Percentiles rank a stretch among this genome's conserved stretches.
These are phyloP conservation scores for Gobius niger DNA, from an alignment of 2,113 vertebrate genomes.

Conservation along the genomic window DNA sequence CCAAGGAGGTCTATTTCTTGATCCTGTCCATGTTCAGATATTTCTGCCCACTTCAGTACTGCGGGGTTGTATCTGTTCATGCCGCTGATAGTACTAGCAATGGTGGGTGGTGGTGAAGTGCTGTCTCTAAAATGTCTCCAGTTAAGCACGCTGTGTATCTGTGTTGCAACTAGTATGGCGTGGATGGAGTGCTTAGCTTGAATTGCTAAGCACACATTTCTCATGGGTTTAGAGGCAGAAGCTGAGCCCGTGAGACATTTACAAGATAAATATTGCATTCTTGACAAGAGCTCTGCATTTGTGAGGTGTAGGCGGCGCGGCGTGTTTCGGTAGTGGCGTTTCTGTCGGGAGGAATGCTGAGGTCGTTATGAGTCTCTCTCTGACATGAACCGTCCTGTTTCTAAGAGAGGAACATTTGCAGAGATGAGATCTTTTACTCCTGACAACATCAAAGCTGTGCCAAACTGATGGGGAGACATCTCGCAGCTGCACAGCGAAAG, in stretches of 20 bases:
- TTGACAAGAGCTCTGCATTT: slow-evolving; percentile 63
- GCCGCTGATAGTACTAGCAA: slow-evolving; percentile 36
- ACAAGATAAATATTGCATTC: slow-evolving; percentile 73
- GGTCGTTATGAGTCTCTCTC: slow-evolving; percentile 50
- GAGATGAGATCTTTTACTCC: slow-evolving; percentile 42
- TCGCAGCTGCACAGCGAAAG: neutral
- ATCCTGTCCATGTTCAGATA: slow-evolving; percentile 54
- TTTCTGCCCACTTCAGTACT: slow-evolving; percentile 55
- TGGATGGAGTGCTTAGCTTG: slow-evolving; percentile 46
- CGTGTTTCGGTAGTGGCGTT: slow-evolving; percentile 64
- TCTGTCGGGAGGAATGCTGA: slow-evolving; percentile 61
- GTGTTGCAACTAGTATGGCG: slow-evolving; percentile 46
- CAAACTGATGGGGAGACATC: slow-evolving; percentile 41
- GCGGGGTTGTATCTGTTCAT: slow-evolving; percentile 55
- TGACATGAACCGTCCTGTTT: slow-evolving; percentile 56
- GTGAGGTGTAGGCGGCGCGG: slow-evolving; percentile 52
- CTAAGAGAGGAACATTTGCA: slow-evolving; percentile 33
- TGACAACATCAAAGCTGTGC: slow-evolving; percentile 33
- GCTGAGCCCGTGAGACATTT: slow-evolving; percentile 63
- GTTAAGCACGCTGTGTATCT: slow-evolving; percentile 47
- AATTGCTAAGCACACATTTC: slow-evolving; percentile 51
- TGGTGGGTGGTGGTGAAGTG: slow-evolving; percentile 24
- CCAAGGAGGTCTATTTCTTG: slow-evolving; percentile 43
- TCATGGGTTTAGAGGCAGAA: slow-evolving; percentile 40
- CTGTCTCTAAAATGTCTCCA: slow-evolving; percentile 51